A percentile compares a stretch with the other conserved stretches of the same genome.
Evolutionary conservation across 2,888 invertebrate species (phyloP).

Genomic region (Oscheius sp.): DNA sequence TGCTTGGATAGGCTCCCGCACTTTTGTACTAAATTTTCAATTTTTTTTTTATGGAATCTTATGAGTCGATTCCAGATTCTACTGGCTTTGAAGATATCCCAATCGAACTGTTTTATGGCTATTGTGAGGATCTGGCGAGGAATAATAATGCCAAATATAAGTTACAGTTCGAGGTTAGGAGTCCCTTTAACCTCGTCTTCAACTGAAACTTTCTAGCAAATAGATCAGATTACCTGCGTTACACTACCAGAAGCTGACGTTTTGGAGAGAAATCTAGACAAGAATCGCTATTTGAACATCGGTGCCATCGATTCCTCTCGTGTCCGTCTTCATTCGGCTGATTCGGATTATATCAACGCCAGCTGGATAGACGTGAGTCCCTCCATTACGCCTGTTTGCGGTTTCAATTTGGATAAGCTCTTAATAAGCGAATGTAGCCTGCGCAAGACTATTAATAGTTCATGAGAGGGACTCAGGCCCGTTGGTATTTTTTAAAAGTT

Average conservation of each 20-base stretch:
- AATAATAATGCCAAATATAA: conserved; percentile 29
- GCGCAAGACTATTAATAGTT: conserved; percentile 13
- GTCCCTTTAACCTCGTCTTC: background rate
- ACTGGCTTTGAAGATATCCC: conserved; percentile 58
- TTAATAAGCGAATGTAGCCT: conserved; percentile 6
- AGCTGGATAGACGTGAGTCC: conserved; percentile 56
- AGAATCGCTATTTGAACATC: conserved; percentile 59
- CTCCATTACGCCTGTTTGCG: conserved; percentile 15
- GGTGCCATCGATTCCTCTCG: conserved; percentile 63
- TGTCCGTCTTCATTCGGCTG: conserved; percentile 52
- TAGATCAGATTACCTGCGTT: conserved; percentile 22
- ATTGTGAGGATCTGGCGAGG: conserved; percentile 59
- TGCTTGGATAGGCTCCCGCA: too few species aligned
- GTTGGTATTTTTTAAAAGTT: background rate
- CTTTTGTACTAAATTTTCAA: background rate
- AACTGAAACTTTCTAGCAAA: conserved; percentile 16
- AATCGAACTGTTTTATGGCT: conserved; percentile 64
- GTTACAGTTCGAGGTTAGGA: conserved; percentile 59
- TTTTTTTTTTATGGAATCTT: conserved; percentile 22
- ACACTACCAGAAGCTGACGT: conserved; percentile 32
- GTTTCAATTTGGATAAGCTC: conserved; percentile 26
- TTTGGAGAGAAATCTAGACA: conserved; percentile 39
- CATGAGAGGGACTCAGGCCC: background rate
- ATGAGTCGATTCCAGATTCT: conserved; percentile 37
- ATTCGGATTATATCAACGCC: conserved; percentile 56